phyloP scores from a whole-genome alignment of 2,797 vertebrate genomes.

The Mycteria americana region DNA sequence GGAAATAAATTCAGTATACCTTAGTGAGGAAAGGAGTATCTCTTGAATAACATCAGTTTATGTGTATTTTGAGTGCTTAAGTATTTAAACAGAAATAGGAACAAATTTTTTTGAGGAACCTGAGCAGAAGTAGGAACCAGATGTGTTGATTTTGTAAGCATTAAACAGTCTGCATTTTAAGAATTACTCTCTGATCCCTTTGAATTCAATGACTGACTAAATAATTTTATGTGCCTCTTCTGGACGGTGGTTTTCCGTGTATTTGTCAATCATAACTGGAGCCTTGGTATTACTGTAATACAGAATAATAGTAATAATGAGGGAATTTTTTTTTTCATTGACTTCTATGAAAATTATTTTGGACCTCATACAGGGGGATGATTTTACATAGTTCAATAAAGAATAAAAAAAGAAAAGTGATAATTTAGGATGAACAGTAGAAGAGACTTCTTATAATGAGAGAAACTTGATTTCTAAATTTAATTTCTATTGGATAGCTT shows the following conservation, averaged over 20 bases:
- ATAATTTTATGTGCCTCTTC: background rate
- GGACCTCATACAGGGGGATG: background rate
- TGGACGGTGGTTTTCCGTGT: background rate
- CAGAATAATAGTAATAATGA: background rate
- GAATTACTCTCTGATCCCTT: background rate
- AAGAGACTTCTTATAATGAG: background rate
- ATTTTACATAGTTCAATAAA: background rate
- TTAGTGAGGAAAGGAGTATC: background rate
- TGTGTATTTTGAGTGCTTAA: background rate
- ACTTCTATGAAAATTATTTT: background rate
- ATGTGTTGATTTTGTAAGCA: conserved; percentile 4
- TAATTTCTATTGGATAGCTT: background rate
- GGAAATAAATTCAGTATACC: background rate
- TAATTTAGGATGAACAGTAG: background rate
- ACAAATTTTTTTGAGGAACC: background rate
- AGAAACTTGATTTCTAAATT: background rate
- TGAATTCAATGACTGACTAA: background rate
- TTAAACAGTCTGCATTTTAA: background rate
- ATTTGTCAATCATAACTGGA: background rate
- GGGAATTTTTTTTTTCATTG: background rate
- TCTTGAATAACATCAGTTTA: background rate
- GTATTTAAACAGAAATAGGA: background rate
- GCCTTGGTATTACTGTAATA: background rate
- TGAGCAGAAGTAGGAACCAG: background rate
- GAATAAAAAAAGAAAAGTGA: background rate